These are phyloP conservation scores for Macrotus californicus DNA, from an alignment of 2,113 vertebrate genomes.

Conservation along the genomic window DNA sequence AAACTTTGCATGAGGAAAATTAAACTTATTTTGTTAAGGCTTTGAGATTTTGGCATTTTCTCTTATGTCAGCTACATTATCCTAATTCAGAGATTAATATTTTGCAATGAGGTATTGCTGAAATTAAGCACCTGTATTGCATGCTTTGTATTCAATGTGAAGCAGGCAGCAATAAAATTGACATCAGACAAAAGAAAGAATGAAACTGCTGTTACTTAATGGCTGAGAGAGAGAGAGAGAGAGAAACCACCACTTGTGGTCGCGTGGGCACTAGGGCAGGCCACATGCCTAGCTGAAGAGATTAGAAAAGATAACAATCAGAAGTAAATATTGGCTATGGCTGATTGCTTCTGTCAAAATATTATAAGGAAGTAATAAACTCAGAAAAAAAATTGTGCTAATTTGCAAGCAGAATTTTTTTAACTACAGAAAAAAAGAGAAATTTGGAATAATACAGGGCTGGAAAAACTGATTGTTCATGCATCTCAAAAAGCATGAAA, in stretches of 20 bases:
- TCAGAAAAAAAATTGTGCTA: not conserved
- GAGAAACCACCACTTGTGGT: not conserved
- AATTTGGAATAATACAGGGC: not conserved
- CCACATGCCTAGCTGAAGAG: not conserved
- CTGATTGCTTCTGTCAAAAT: slow-evolving; percentile 13
- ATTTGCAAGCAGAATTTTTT: not conserved
- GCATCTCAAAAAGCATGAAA: not conserved
- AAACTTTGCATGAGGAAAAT: not conserved
- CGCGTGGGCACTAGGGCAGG: not conserved
- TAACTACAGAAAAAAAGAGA: not conserved
- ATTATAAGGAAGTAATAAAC: not conserved
- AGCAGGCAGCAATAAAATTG: not conserved
- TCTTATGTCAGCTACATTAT: not conserved
- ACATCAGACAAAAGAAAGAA: not conserved
- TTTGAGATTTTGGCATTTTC: not conserved
- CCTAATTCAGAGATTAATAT: not conserved
- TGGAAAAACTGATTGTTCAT: not conserved
- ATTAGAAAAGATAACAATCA: not conserved
- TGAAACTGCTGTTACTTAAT: not conserved
- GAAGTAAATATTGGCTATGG: not conserved
- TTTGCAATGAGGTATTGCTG: not conserved
- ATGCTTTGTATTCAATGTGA: not conserved
- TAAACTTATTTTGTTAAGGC: not conserved
- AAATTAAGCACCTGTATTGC: not conserved
- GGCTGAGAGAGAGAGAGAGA: not conserved